Base-by-base conservation (phyloP, 2,797 vertebrate genomes). In the Cyprinella venusta region DNA sequence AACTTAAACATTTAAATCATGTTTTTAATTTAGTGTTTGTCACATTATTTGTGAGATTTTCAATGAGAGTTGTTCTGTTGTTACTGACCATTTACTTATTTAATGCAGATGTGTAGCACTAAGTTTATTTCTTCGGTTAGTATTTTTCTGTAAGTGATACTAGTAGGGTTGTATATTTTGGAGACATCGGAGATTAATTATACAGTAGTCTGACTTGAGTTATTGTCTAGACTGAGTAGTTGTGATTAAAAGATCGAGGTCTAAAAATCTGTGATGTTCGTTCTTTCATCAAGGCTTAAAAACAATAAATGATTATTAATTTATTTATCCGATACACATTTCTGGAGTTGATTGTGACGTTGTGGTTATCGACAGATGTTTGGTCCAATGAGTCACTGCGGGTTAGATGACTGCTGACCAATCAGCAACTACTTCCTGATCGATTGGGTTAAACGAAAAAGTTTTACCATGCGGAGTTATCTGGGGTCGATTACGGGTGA, bases 301-400 rank as follows among this genome's bases (percentile, higher is more conserved):
- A 33, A 38, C 19, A 9, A 38, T 40, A 68, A 16, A 24, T 16
- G 3, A 16, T 36, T 38, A 21, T 5, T 59, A 3, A 10, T 36
- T 21, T 76, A 15, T 61, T 9, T 24, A 48, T n/a, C 40, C 24
- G 63, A 26, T 9, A 76, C 26, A 40, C 18, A 48, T 54, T 48
- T 30, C 36, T 16, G n/a, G 18, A 10, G 24, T 69, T 70, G 54
- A 65, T 85, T 33, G 40, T 36, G 16, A 33, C 24, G 30, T 64
- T 54, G 61, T 45, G 15, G 6, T 64, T n/a, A 75, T 9, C 50
- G 89, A 90, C 90, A 86, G 5, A 70, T 19, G 2, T 45, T n/a
- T 19, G 30, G 9, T 65, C 93, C 93, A 94, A 95, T 94, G 90
- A 81, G 24, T 13, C 16, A 42, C n/a, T 48, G 1, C 59, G 36